A percentile compares a stretch with the other conserved stretches of the same genome.
Evolutionary conservation across 92 coral and sea anemone genomes (phyloP).

Genomic region (Porites lobata): DNA sequence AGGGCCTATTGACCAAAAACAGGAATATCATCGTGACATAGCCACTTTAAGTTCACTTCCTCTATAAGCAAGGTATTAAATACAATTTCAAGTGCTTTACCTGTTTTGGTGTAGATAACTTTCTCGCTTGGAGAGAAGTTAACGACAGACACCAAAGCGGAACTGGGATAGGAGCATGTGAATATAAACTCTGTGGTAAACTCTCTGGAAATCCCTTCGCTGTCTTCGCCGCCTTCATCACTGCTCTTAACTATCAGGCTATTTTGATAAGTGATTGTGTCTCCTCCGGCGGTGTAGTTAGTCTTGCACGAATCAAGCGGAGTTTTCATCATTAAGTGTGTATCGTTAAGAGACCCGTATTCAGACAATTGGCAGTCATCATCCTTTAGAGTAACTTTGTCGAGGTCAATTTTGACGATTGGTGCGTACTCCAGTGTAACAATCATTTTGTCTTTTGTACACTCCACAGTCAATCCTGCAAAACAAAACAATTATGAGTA

Average conservation of each 20-base stretch:
- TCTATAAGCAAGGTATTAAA: too few relatives aligned
- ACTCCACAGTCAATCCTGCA: constrained; percentile 71
- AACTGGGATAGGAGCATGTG: constrained; percentile 77
- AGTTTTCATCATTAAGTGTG: constrained; percentile 27
- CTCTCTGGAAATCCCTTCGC: constrained; percentile 73
- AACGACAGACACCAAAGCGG: constrained; percentile 80
- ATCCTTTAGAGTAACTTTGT: constrained; percentile 69
- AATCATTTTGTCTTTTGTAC: constrained; percentile 70
- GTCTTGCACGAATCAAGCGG: constrained; percentile 76
- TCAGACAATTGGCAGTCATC: constrained; percentile 22
- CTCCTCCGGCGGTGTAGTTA: constrained; percentile 63
- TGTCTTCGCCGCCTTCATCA: constrained; percentile 29
- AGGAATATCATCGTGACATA: too few relatives aligned
- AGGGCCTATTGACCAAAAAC: too few relatives aligned
- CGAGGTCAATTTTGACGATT: constrained; percentile 36
- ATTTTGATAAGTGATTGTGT: constrained; percentile 75
- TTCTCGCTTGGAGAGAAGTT: constrained; percentile 84
- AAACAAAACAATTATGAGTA: neutral
- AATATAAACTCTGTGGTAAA: constrained; percentile 83
- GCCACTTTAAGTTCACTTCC: too few relatives aligned
- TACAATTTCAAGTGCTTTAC: constrained; percentile 20
- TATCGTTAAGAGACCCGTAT: neutral
- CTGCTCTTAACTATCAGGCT: constrained; percentile 69
- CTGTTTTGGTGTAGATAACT: constrained; percentile 77
- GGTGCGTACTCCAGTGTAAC: constrained; percentile 40